Evolutionary conservation across 1,140 invertebrate genomes (phyloP).

Genomic region (Formica selysi): DNA sequence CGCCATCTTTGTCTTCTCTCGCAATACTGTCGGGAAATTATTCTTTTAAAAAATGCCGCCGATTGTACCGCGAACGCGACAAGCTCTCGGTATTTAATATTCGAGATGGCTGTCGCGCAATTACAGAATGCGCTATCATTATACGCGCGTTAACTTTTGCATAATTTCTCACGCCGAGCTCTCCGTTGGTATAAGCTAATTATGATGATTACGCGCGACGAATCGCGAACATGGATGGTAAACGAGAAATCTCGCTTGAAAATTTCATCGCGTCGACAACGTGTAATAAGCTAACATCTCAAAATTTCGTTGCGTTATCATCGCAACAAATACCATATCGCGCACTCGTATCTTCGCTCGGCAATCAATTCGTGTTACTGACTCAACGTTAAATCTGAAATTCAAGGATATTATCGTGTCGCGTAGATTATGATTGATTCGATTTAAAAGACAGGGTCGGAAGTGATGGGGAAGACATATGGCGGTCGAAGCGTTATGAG

Average conservation of each 20-base stretch:
- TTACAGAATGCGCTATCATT: conserved; percentile 42
- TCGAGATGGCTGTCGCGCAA: conserved; percentile 44
- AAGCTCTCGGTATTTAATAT: conserved; percentile 54
- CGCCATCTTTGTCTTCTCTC: neutral
- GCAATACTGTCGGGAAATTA: conserved; percentile 3
- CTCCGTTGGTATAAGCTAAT: conserved; percentile 32
- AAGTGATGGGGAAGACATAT: conserved; percentile 25
- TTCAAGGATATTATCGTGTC: conserved; percentile 47
- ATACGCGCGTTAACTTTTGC: conserved; percentile 51
- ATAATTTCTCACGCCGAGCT: conserved; percentile 39
- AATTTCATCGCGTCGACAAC: conserved; percentile 8
- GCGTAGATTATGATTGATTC: conserved; percentile 58
- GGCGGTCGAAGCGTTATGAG: conserved; percentile 5
- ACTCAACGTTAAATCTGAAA: conserved; percentile 53
- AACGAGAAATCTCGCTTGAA: conserved; percentile 43
- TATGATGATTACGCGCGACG: conserved; percentile 30
- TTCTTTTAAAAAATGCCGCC: conserved; percentile 42
- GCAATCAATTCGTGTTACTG: conserved; percentile 59
- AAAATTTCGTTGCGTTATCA: conserved; percentile 42
- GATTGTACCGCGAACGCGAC: conserved; percentile 7
- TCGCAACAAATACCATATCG: neutral
- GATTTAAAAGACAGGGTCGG: conserved; percentile 55
- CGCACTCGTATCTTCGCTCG: neutral
- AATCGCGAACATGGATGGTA: conserved; percentile 17
- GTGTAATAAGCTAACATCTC: conserved; percentile 41